Evolutionary conservation across 2,888 invertebrate species (phyloP).

Genomic region (Chydorus sphaericus): DNA sequence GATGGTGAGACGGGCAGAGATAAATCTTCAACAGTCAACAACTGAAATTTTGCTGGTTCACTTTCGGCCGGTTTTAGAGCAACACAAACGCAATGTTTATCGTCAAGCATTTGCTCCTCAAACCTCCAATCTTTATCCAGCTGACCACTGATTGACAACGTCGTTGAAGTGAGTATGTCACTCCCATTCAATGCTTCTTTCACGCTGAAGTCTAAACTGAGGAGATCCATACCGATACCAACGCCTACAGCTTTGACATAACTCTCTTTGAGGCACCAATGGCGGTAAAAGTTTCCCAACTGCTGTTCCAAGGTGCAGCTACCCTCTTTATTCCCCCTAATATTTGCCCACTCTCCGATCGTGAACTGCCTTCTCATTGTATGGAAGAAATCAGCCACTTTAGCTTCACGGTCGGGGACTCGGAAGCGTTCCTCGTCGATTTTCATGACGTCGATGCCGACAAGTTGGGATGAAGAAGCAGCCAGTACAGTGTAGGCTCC

Average conservation of each 20-base stretch:
- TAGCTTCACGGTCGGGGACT: constrained; percentile 48
- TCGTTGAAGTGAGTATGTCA: constrained; percentile 44
- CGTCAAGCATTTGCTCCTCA: constrained; percentile 65
- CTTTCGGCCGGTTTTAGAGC: constrained; percentile 33
- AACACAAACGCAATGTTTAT: constrained; percentile 62
- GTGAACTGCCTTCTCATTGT: constrained; percentile 79
- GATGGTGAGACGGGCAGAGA: constrained; percentile 30
- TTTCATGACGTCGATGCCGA: constrained; percentile 84
- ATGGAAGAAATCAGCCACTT: constrained; percentile 62
- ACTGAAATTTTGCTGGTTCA: constrained; percentile 32
- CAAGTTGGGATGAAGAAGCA: constrained; percentile 34
- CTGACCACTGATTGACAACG: constrained; percentile 43
- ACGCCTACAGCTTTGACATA: constrained; percentile 81
- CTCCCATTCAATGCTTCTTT: not conserved
- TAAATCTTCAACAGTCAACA: constrained; percentile 40
- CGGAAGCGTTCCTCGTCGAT: constrained; percentile 37
- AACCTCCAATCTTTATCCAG: constrained; percentile 53
- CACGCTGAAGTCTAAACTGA: constrained; percentile 51
- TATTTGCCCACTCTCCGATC: constrained; percentile 58
- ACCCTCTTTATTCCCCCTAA: constrained; percentile 34
- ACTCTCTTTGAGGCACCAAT: constrained; percentile 90
- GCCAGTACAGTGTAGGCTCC: constrained; percentile 72
- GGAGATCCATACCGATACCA: constrained; percentile 64
- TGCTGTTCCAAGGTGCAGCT: constrained; percentile 56
- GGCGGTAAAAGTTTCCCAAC: constrained; percentile 63